Conservation (phyloP, 2,113 vertebrate genomes). For the Rhinolophus ferrumequinum region DNA sequence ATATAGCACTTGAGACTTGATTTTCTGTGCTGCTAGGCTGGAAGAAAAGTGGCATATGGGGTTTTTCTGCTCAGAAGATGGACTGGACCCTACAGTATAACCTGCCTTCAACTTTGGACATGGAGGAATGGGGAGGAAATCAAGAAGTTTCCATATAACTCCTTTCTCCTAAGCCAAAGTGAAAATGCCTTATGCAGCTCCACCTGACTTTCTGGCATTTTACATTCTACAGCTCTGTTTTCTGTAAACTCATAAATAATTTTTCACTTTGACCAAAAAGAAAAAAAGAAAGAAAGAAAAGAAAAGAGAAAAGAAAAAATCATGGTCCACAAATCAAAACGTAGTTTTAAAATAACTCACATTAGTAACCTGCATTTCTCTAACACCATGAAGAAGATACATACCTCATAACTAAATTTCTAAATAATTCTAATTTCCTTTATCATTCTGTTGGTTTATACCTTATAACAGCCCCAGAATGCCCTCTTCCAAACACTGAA, state of each 20-base stretch:
- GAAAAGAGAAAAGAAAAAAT: too few species aligned
- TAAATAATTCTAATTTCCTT: neutral
- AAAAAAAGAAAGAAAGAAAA: too few species aligned
- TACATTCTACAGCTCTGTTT: too few species aligned
- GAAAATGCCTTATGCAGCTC: too few species aligned
- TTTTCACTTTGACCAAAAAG: too few species aligned
- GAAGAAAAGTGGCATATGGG: conserved; percentile 34
- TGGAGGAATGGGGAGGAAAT: neutral
- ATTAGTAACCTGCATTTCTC: neutral
- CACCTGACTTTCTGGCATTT: too few species aligned
- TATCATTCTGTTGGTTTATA: neutral
- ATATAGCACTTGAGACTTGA: neutral
- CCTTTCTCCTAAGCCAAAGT: too few species aligned
- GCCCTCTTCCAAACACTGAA: neutral
- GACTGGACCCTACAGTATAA: neutral
- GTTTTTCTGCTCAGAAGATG: conserved; percentile 1
- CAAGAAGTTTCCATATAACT: neutral
- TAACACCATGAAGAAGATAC: neutral
- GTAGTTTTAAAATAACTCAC: conserved; percentile 6
- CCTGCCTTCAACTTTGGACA: conserved; percentile 40
- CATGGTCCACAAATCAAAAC: neutral
- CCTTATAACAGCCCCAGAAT: neutral
- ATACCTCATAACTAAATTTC: neutral
- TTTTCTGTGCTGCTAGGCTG: conserved; percentile 57
- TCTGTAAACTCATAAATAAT: too few species aligned